Evolutionary conservation across 1,140 invertebrate species (phyloP), one percentile per base, ranked within the genome.

Genomic region (Bombyx mandarina): DNA sequence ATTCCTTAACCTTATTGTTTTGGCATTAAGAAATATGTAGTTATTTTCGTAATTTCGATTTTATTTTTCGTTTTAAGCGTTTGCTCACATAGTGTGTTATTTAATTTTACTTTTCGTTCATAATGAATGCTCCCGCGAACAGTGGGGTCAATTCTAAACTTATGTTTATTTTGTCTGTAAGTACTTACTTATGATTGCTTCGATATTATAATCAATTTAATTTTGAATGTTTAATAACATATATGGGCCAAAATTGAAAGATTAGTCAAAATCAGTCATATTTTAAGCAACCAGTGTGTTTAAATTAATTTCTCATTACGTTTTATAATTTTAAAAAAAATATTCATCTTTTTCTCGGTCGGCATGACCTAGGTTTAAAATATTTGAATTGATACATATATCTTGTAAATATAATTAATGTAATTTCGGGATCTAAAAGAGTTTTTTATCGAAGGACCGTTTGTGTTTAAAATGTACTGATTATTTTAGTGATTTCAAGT

Each of bases 391-490:
- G 53, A 44, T 78, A 76, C 81, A 80, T 78, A 81, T 82, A 79
- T 62, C 75, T 75, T 66, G 45, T 61, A 60, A 42, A 57, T 61
- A 64, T 66, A 55, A 59, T 66, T 61, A 60, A 61, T 61, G 51
- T 65, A 67, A 71, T 67, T 71, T 71, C 69, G 71, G 60, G 62
- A 65, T 35, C 65, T 71, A 63, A 64, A 70, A 67, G 72, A 76
- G 68, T 77, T 73, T 59, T 64, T 68, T 69, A 71, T 63, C 58
- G 61, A 67, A 74, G 60, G 67, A 67, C 75, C 69, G 61, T 75
- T 82, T 82, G 75, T 73, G 75, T 82, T 83, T 78, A 74, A 78
- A 83, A 82, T 83, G 82, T 82, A 83, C 82, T 86, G 82, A 86
- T 86, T 86, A 86, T 79, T 79, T 79, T 78, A 83, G 75, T 73